phyloP scores from a whole-genome alignment of 2,888 invertebrate species.

The Scaptomyza caliginosa region DNA sequence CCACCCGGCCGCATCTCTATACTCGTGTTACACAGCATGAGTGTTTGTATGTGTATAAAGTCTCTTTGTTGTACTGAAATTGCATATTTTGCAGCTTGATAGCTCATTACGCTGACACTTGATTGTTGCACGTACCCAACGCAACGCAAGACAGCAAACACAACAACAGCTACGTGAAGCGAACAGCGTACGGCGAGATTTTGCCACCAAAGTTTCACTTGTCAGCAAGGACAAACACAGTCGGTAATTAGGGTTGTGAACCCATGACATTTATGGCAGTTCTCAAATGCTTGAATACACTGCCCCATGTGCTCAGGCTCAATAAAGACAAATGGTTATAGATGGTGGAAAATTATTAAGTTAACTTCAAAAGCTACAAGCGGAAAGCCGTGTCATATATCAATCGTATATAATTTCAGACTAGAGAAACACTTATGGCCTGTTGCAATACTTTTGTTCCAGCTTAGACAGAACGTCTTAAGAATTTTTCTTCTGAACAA shows the following conservation, averaged over 20 bases:
- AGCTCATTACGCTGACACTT: conserved; percentile 80
- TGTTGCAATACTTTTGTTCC: not conserved
- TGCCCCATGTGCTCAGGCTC: not conserved
- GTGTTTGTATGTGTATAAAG: conserved; percentile 7
- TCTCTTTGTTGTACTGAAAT: conserved; percentile 68
- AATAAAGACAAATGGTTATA: not conserved
- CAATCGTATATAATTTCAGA: no score
- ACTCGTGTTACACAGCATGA: not conserved
- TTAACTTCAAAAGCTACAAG: no score
- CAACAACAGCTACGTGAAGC: conserved; percentile 17
- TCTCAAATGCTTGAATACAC: not conserved
- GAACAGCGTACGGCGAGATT: conserved; percentile 8
- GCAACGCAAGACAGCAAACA: not conserved
- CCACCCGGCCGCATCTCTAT: conserved; percentile 44
- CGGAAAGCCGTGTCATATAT: no score
- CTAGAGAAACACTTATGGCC: no score
- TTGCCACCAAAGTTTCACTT: conserved; percentile 32
- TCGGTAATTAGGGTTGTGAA: conserved; percentile 28
- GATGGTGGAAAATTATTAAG: no score
- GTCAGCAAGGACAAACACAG: conserved; percentile 21
- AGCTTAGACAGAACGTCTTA: not conserved
- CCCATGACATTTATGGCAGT: not conserved
- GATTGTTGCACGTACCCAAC: conserved; percentile 71
- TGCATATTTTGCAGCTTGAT: conserved; percentile 81
- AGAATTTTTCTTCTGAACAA: not conserved